Base-by-base conservation (phyloP, 2,113 vertebrate genomes). In the Taxidea taxus region DNA sequence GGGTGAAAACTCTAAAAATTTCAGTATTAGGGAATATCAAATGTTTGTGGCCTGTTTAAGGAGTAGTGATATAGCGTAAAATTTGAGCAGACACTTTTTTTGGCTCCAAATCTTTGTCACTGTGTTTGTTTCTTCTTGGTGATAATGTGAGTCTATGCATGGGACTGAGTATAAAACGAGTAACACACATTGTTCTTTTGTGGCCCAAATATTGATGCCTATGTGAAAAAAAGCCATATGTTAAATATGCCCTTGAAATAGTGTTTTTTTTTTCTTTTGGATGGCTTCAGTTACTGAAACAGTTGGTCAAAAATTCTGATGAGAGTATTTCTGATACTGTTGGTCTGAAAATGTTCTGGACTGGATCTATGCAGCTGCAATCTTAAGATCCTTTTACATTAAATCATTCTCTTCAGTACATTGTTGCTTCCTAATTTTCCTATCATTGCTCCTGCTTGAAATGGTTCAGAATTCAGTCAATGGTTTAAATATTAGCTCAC, bases 401-500 rank as follows among this genome's bases (percentile, higher is more conserved):
- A 42, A 90, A 94, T n/a, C 47, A 92, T 54, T 34, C 10, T 49
- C 75, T 77, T 68, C 25, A 37, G n/a, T 49, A 64, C 21, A 70
- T n/a, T 84, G 39, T 91, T 64, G 44, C 68, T 94, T 47, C 54
- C 49, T 54, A 13, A 64, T 64, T 94, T 94, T 84, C 60, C 27
- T 72, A 31, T 51, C 49, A 47, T 31, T 25, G 34, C 42, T n/a
- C 25, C 70, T 92, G 37, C 31, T 94, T 66, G 27, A 44, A 64
- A 72, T 80, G 62, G 54, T 64, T 97, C 16, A 87, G 44, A 91
- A 88, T 20, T 54, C 70, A 72, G 18, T 72, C 8, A 44, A 1
- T 78, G 51, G 37, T 89, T 97, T 70, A 88, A 90, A 80, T 90
- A 90, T 80, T 90, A 94, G 42, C 37, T 42, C 54, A 34, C n/a